Percentiles rank a stretch among this genome's conserved stretches.
These are phyloP conservation scores for Cecidostiba fungosa DNA, from an alignment of 2,888 invertebrate genomes.

Conservation along the genomic window DNA sequence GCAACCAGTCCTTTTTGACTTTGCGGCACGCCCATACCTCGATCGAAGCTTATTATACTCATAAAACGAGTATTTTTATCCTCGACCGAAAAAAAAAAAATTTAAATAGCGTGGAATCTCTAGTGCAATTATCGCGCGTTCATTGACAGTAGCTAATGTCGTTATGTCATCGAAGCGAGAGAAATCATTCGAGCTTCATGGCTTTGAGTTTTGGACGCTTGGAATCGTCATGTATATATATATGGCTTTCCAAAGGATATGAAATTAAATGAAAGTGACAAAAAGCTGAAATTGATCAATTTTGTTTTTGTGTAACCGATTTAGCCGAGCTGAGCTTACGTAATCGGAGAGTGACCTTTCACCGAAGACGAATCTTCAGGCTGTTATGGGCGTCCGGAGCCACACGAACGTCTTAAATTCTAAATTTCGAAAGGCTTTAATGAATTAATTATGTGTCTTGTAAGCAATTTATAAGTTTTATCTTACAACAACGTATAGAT, in stretches of 20 bases:
- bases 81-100: not conserved
- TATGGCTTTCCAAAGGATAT: not conserved
- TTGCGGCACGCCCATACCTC: not conserved
- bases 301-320: conserved; percentile 49
- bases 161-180: conserved; percentile 34
- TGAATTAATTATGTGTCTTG: conserved; percentile 54
- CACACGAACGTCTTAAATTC: conserved; percentile 46
- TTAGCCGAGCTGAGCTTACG: conserved; percentile 30
- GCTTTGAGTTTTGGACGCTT: not conserved
- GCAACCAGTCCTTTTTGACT: not conserved
- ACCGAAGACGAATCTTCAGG: conserved; percentile 38
- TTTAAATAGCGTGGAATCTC: conserved; percentile 33
- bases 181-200: not conserved
- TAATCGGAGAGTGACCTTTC: conserved; percentile 55
- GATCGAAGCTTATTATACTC: no score
- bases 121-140: conserved; percentile 39
- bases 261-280: conserved; percentile 27
- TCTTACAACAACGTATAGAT: not conserved
- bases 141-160: conserved; percentile 38
- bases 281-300: conserved; percentile 46
- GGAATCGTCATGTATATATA: not conserved
- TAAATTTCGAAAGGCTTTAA: conserved; percentile 49
- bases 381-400: not conserved
- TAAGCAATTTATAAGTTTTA: conserved; percentile 41
- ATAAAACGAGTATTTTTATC: not conserved